These are phyloP conservation scores for Mirounga angustirostris DNA, from an alignment of 2,113 vertebrate genomes.

Conservation along the genomic window DNA sequence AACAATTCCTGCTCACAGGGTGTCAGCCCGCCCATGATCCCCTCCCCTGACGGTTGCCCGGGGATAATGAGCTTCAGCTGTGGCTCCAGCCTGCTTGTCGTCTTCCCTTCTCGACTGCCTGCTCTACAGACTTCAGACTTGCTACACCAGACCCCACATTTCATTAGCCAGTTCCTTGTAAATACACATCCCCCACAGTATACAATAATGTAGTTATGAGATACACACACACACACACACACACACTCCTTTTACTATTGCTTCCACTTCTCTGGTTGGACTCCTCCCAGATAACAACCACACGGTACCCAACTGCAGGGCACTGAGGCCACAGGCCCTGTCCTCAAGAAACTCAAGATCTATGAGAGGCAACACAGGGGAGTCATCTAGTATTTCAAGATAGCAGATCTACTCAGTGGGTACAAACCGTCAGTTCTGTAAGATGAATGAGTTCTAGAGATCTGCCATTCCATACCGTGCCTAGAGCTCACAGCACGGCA, in stretches of 20 bases:
- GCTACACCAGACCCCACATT: not conserved
- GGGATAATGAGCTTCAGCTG: not conserved
- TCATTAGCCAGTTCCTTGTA: not conserved
- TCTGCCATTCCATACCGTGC: not conserved
- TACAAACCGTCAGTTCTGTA: not conserved
- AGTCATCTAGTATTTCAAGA: not conserved
- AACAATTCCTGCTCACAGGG: not conserved
- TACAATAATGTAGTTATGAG: not conserved
- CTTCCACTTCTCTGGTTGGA: not conserved
- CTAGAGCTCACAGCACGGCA: not conserved
- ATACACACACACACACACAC: not conserved
- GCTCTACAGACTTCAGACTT: not conserved
- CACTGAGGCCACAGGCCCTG: not conserved
- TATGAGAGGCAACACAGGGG: not conserved
- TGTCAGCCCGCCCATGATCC: not conserved
- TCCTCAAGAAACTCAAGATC: not conserved
- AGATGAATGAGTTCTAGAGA: not conserved
- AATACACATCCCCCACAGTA: not conserved
- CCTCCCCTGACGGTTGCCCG: not conserved
- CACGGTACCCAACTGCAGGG: not conserved
- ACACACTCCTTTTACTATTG: not conserved
- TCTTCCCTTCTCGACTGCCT: not conserved
- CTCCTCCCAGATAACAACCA: not conserved
- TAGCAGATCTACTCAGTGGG: not conserved
- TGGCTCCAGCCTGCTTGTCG: no score